phyloP scores from a whole-genome alignment of 2,888 invertebrate species.

The Nomada hirtipes region DNA sequence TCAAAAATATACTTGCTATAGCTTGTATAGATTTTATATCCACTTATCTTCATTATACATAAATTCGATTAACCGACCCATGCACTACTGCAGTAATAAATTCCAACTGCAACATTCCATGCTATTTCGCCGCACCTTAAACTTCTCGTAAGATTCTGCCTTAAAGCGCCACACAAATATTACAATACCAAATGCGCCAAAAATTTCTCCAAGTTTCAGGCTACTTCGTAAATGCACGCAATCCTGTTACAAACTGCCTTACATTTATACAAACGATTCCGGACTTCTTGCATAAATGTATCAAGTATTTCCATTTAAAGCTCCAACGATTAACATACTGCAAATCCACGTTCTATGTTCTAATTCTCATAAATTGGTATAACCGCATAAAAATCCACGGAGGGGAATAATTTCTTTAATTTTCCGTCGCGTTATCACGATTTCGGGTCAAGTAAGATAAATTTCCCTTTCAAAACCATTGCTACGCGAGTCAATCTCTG shows the following conservation, averaged over 20 bases:
- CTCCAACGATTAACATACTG: no score
- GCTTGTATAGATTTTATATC: neutral
- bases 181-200: neutral
- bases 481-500: neutral
- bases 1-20: no score
- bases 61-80: constrained; percentile 7
- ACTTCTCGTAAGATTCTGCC: constrained; percentile 20
- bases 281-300: no score
- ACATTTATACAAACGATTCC: no score
- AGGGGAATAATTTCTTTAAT: no score
- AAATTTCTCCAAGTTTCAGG: neutral
- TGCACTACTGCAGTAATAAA: constrained; percentile 4
- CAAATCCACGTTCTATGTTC: no score
- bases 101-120: constrained; percentile 24
- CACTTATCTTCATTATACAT: neutral
- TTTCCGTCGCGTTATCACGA: neutral
- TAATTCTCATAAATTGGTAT: no score
- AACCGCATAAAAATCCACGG: no score
- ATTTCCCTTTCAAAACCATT: neutral
- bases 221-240: neutral
- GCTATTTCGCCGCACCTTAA: constrained; percentile 30
- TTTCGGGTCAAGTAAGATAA: neutral
- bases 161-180: constrained; percentile 12
- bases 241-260: neutral
- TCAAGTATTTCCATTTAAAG: no score